phyloP scores from a whole-genome alignment of 1,140 invertebrate species.

The Oryctes rhinoceros region DNA sequence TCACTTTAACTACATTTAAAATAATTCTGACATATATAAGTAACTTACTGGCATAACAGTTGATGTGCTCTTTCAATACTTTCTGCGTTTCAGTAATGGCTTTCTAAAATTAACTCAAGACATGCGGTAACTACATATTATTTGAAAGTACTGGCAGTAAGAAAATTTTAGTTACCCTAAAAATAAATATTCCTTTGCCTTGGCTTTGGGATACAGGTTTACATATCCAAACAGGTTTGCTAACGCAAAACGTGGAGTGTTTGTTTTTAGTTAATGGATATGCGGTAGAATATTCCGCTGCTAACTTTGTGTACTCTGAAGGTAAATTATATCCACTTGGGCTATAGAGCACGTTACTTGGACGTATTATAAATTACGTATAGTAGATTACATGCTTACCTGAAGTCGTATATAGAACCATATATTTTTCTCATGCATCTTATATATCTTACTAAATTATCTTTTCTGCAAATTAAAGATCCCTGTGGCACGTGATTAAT shows the following conservation, averaged over 20 bases:
- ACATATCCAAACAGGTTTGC: conserved; percentile 79
- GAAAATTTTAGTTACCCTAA: conserved; percentile 67
- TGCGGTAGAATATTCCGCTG: conserved; percentile 75
- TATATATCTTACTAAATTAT: conserved; percentile 78
- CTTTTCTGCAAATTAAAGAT: conserved; percentile 82
- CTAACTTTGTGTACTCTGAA: conserved; percentile 83
- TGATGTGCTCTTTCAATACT: no score
- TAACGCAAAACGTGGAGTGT: conserved; percentile 56
- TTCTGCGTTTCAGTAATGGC: no score
- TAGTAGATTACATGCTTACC: conserved; percentile 62
- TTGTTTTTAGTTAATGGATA: conserved; percentile 51
- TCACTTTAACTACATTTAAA: no score
- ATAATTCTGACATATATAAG: no score
- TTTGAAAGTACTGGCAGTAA: no score
- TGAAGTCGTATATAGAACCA: conserved; percentile 84
- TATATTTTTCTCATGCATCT: conserved; percentile 84
- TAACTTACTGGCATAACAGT: no score
- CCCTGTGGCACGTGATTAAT: conserved; percentile 87
- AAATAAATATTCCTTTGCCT: conserved; percentile 83
- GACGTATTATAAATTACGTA: not conserved
- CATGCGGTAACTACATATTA: no score
- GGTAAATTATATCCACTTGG: conserved; percentile 83
- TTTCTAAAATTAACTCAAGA: no score
- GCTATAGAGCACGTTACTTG: conserved; percentile 61
- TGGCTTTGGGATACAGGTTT: conserved; percentile 87